Evolutionary conservation across 2,888 invertebrate species (phyloP).

Genomic region (Chymomyza fuscimana): DNA sequence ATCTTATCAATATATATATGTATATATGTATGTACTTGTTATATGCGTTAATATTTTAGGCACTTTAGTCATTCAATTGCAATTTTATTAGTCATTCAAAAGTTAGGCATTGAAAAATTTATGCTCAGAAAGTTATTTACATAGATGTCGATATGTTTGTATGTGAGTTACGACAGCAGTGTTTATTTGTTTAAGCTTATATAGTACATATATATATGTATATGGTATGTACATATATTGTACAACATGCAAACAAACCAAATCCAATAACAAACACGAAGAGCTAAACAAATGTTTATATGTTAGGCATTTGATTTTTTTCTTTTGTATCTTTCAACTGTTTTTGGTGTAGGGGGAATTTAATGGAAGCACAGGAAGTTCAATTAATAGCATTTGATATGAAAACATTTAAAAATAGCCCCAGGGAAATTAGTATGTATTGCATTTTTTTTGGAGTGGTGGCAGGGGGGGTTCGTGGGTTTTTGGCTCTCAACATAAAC

Average conservation of each 20-base stretch:
- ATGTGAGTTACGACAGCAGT: slow-evolving; percentile 29
- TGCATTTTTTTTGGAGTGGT: not conserved
- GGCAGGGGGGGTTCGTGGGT: not conserved
- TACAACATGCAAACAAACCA: slow-evolving; percentile 52
- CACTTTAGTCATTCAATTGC: slow-evolving; percentile 37
- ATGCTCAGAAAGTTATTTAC: not conserved
- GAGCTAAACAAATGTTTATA: slow-evolving; percentile 56
- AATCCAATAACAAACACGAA: slow-evolving; percentile 37
- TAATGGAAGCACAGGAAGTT: slow-evolving; percentile 63
- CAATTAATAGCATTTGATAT: slow-evolving; percentile 41
- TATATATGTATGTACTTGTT: not conserved
- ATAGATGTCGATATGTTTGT: not conserved
- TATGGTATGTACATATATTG: slow-evolving; percentile 10
- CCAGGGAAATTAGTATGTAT: not conserved
- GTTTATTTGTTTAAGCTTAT: slow-evolving; percentile 49
- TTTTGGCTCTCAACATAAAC: not conserved
- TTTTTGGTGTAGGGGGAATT: slow-evolving; percentile 38
- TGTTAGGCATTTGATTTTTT: slow-evolving; percentile 43
- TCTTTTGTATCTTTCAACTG: slow-evolving; percentile 4
- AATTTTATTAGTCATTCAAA: slow-evolving; percentile 55
- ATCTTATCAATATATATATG: slow-evolving; percentile 55
- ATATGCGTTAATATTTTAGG: slow-evolving; percentile 19
- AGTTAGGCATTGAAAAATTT: not conserved
- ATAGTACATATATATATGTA: slow-evolving; percentile 14
- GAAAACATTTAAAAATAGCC: slow-evolving; percentile 35